Evolutionary conservation across 2,888 invertebrate genomes (phyloP).

Genomic region (Xestia xanthographa): DNA sequence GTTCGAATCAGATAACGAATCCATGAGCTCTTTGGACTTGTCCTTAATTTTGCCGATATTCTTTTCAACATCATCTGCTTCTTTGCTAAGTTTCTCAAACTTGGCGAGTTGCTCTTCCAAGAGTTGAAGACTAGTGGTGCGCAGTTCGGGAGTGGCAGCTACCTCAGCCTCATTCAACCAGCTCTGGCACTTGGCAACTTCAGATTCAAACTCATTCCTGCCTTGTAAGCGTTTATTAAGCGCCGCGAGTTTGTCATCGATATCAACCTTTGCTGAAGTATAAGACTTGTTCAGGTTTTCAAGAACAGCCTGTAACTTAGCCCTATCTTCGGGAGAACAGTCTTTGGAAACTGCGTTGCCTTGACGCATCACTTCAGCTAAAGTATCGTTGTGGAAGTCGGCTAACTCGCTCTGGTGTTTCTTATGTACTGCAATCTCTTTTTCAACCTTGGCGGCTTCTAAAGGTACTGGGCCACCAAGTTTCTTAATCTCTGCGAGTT

Average conservation of each 20-base stretch:
- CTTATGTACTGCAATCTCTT: constrained; percentile 94
- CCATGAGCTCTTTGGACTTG: constrained; percentile 94
- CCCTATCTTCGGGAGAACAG: constrained; percentile 93
- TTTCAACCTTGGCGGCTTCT: constrained; percentile 95
- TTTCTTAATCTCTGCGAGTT: constrained; percentile 94
- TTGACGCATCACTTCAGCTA: constrained; percentile 94
- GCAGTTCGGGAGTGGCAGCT: constrained; percentile 94
- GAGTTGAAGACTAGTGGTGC: constrained; percentile 95
- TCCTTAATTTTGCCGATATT: constrained; percentile 94
- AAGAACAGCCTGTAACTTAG: constrained; percentile 92
- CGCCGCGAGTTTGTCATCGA: constrained; percentile 93
- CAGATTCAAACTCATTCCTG: constrained; percentile 95
- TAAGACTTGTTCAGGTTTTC: constrained; percentile 93
- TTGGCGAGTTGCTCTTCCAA: constrained; percentile 97
- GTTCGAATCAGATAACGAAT: constrained; percentile 96
- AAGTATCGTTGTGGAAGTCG: constrained; percentile 93
- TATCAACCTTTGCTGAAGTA: constrained; percentile 93
- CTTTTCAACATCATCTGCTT: constrained; percentile 93
- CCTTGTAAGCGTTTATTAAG: constrained; percentile 94
- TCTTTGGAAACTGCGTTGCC: constrained; percentile 95
- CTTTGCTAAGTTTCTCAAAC: constrained; percentile 94
- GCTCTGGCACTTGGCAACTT: constrained; percentile 94
- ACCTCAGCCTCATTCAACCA: constrained; percentile 98
- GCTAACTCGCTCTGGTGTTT: constrained; percentile 94
- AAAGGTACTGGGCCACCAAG: constrained; percentile 94